Conservation (phyloP, 2,797 vertebrate genomes). For the Scomberomorus guttatus region DNA sequence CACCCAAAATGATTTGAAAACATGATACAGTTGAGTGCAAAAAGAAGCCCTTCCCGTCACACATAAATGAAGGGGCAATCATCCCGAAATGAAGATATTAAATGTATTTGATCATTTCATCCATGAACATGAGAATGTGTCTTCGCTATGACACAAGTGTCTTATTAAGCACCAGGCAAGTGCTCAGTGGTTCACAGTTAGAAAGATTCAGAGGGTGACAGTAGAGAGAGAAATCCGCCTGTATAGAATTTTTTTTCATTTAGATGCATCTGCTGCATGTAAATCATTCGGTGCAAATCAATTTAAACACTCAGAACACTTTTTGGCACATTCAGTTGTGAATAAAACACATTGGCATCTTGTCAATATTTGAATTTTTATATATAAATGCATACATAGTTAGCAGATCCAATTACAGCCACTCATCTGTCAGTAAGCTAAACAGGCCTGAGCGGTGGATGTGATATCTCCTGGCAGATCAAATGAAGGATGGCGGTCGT, state of each 20-base stretch:
- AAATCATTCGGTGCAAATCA: not conserved
- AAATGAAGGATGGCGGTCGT: constrained; percentile 76
- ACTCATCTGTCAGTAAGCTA: constrained; percentile 52
- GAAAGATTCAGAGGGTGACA: constrained; percentile 3
- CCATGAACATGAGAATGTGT: constrained; percentile 1
- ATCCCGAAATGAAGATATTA: not conserved
- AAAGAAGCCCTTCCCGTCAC: not conserved
- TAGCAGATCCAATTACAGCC: constrained; percentile 17
- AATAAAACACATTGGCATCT: not conserved
- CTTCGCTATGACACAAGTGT: constrained; percentile 14
- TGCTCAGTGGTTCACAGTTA: not conserved
- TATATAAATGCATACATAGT: constrained; percentile 12
- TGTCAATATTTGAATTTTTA: not conserved
- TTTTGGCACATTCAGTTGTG: not conserved
- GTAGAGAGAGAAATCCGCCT: constrained; percentile 5
- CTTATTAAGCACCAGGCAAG: constrained; percentile 2
- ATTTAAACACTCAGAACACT: not conserved
- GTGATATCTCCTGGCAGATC: constrained; percentile 75
- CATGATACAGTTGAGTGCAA: constrained; percentile 19
- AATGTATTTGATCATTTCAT: constrained; percentile 18
- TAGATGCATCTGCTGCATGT: constrained; percentile 7
- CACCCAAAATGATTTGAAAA: constrained; percentile 53
- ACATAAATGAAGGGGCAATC: not conserved
- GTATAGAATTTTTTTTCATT: not conserved
- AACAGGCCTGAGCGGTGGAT: constrained; percentile 38